Conservation (phyloP, 2,888 invertebrate genomes). For the Gastrophysa polygoni region DNA sequence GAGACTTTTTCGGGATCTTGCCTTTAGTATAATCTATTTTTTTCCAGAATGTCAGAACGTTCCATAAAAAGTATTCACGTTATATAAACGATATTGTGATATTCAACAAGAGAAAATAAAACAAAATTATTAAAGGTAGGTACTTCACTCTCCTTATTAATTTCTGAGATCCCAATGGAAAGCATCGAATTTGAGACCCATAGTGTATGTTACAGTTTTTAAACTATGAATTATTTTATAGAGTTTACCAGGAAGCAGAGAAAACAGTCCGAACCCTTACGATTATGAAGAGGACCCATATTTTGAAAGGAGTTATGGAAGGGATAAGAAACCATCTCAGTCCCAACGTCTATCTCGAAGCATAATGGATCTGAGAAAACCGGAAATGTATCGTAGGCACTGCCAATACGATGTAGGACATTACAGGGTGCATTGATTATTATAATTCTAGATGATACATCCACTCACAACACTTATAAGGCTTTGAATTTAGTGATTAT, state of each 20-base stretch:
- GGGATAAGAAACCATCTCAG: conserved; percentile 25
- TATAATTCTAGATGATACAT: conserved; percentile 15
- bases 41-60: no score
- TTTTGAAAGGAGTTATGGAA: conserved; percentile 38
- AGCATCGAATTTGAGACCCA: no score
- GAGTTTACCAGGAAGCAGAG: conserved; percentile 63
- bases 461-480: conserved; percentile 34
- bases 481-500: conserved; percentile 44
- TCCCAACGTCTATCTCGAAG: conserved; percentile 52
- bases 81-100: no score
- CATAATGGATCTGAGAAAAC: conserved; percentile 59
- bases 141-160: no score
- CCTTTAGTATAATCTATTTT: no score
- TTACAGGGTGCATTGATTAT: conserved; percentile 50
- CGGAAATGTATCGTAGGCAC: conserved; percentile 52
- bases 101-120: no score
- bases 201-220: no score
- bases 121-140: no score
- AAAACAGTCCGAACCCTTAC: conserved; percentile 60
- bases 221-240: conserved; percentile 52
- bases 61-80: no score
- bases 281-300: conserved; percentile 47
- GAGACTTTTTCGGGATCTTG: no score
- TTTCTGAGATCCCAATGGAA: no score
- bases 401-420: conserved; percentile 47